A percentile compares a stretch with the other conserved stretches of the same genome.
phyloP scores from a whole-genome alignment of 2,797 vertebrate genomes.

The Ptychobarbus kaznakovi region DNA sequence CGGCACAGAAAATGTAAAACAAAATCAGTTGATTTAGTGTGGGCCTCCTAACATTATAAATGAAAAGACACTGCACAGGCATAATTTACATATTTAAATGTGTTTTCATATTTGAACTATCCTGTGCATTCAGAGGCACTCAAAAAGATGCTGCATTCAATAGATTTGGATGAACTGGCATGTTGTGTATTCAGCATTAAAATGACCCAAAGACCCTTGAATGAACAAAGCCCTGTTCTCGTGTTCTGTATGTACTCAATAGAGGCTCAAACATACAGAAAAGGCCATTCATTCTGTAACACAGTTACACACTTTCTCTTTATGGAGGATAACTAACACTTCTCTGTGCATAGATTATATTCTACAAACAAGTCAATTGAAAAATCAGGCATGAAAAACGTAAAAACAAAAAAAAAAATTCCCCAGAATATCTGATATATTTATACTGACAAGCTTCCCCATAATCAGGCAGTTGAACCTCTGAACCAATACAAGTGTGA shows the following conservation, averaged over 20 bases:
- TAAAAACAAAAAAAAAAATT: too few relatives aligned
- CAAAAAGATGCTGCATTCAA: neutral
- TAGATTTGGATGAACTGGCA: neutral
- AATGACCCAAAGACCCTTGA: slow-evolving; percentile 3
- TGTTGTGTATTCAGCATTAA: slow-evolving; percentile 3
- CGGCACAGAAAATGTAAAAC: neutral
- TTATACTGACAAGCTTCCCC: slow-evolving; percentile 8
- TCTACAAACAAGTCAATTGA: neutral
- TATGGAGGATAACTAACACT: slow-evolving; percentile 8
- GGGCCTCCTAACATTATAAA: neutral
- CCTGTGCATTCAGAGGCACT: neutral
- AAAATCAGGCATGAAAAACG: slow-evolving; percentile 18
- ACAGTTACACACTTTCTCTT: slow-evolving; percentile 3
- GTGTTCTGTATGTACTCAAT: neutral
- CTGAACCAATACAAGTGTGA: slow-evolving; percentile 44
- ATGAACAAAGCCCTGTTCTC: slow-evolving; percentile 7
- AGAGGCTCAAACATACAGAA: neutral
- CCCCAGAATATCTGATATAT: neutral
- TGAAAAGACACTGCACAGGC: neutral
- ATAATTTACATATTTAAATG: neutral
- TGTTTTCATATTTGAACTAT: neutral
- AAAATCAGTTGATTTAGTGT: neutral
- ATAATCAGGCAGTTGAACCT: slow-evolving; percentile 44
- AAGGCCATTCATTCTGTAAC: neutral
- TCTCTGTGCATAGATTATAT: neutral